Percentiles rank a stretch among this genome's conserved stretches.
phyloP scores from a whole-genome alignment of 2,888 invertebrate species.

The Aradus depressus region DNA sequence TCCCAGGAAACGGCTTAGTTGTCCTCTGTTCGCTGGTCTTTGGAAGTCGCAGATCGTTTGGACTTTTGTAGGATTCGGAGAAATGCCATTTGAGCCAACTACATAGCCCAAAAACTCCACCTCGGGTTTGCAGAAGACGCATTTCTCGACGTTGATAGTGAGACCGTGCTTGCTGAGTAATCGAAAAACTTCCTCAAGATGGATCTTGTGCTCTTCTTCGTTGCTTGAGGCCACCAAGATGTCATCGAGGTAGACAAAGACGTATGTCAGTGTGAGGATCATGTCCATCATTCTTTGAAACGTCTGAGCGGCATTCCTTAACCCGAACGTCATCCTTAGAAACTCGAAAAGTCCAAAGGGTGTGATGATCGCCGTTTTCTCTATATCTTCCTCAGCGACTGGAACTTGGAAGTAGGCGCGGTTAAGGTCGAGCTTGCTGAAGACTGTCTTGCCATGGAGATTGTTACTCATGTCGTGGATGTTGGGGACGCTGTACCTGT shows the following conservation, averaged over 20 bases:
- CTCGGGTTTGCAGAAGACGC: conserved; percentile 11
- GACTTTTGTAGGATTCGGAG: conserved; percentile 17
- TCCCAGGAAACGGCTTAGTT: conserved; percentile 34
- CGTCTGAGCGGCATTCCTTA: no score
- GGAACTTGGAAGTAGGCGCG: conserved; percentile 33
- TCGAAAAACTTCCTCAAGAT: conserved; percentile 26
- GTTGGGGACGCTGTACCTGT: conserved; percentile 33
- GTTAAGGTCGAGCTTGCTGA: conserved; percentile 28
- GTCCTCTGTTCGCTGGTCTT: conserved; percentile 30
- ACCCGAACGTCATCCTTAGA: no score
- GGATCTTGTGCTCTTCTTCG: conserved; percentile 18
- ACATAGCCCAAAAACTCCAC: conserved; percentile 22
- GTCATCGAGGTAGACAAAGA: conserved; percentile 32
- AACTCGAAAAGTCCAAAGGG: no score
- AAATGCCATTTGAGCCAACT: conserved; percentile 20
- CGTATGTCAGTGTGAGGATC: conserved; percentile 23
- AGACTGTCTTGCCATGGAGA: no score
- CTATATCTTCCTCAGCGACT: conserved; percentile 8
- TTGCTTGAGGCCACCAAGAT: conserved; percentile 32
- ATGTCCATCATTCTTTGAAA: conserved; percentile 27
- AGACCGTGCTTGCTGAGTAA: conserved; percentile 27
- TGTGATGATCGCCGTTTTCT: not conserved
- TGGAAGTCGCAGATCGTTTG: conserved; percentile 12
- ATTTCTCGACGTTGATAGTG: conserved; percentile 30
- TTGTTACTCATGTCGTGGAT: no score